These are phyloP conservation scores for Pseudorectes ferrugineus DNA, from an alignment of 2,113 vertebrate species.

Conservation along the genomic window DNA sequence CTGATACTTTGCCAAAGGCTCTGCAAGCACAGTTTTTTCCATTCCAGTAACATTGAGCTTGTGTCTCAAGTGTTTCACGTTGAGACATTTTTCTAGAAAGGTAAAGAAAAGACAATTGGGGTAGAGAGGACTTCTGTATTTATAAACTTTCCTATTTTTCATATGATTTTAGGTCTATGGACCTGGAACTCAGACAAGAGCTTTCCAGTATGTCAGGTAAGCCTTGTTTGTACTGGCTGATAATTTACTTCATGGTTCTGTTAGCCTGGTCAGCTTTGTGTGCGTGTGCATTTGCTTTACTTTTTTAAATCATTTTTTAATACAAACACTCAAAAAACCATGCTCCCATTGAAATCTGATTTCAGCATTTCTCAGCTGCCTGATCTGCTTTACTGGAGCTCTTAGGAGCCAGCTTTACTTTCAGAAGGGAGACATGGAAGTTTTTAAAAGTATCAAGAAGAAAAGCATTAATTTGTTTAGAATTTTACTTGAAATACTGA, in stretches of 20 bases:
- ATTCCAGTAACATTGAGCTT: not conserved
- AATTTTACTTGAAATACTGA: not conserved
- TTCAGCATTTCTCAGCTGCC: not conserved
- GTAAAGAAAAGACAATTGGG: not conserved
- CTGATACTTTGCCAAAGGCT: not conserved
- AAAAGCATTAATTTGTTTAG: not conserved
- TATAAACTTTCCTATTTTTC: not conserved
- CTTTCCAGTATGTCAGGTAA: conserved; percentile 99
- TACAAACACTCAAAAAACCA: not conserved
- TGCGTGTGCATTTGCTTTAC: not conserved
- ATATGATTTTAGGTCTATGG: conserved; percentile 85
- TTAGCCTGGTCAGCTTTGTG: not conserved
- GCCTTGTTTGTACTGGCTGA: not conserved
- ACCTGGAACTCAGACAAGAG: conserved; percentile 91
- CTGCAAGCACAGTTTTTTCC: not conserved
- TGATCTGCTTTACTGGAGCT: not conserved
- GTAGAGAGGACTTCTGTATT: not conserved
- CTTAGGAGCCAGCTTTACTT: not conserved
- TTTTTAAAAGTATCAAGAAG: not conserved
- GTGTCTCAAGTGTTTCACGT: not conserved
- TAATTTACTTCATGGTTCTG: not conserved
- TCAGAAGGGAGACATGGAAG: not conserved
- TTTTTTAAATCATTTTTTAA: not conserved
- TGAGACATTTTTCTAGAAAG: not conserved
- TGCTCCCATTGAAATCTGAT: not conserved